Percentiles rank a stretch among this genome's conserved stretches.
Conservation (phyloP, 2,113 vertebrate genomes). For the Coturnix japonica region DNA sequence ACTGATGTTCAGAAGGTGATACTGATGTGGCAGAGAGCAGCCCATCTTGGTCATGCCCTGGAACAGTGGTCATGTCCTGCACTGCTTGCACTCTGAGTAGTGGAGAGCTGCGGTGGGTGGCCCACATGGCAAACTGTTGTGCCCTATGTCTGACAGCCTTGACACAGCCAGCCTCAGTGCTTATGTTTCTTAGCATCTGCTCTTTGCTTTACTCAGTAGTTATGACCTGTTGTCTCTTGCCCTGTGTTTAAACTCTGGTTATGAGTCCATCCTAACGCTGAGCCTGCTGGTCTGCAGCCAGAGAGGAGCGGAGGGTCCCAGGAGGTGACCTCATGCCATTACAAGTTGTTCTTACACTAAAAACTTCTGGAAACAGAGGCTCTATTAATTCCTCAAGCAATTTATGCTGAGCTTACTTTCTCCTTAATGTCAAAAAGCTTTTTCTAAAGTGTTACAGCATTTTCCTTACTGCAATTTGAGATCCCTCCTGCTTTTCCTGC, state of each 20-base stretch:
- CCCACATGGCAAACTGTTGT: background rate
- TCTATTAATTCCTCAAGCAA: background rate
- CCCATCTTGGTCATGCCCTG: no score
- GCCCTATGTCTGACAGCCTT: background rate
- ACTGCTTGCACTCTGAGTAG: no score
- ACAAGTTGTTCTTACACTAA: background rate
- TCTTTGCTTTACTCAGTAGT: background rate
- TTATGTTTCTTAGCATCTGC: background rate
- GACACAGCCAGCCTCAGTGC: background rate
- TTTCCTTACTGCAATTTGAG: background rate
- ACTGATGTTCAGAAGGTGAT: background rate
- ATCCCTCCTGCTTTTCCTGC: background rate
- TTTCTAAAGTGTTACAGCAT: background rate
- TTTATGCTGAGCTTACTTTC: background rate
- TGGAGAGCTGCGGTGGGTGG: no score
- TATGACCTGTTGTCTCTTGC: background rate
- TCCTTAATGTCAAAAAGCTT: background rate
- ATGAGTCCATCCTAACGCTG: background rate
- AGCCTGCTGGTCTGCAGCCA: background rate
- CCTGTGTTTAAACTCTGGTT: background rate
- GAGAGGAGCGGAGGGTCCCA: background rate
- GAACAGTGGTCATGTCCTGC: no score
- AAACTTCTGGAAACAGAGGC: background rate
- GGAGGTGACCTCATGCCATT: background rate
- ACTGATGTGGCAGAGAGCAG: accelerated